Evolutionary conservation across 2,888 invertebrate species (phyloP).

Genomic region (Volucella inanis): DNA sequence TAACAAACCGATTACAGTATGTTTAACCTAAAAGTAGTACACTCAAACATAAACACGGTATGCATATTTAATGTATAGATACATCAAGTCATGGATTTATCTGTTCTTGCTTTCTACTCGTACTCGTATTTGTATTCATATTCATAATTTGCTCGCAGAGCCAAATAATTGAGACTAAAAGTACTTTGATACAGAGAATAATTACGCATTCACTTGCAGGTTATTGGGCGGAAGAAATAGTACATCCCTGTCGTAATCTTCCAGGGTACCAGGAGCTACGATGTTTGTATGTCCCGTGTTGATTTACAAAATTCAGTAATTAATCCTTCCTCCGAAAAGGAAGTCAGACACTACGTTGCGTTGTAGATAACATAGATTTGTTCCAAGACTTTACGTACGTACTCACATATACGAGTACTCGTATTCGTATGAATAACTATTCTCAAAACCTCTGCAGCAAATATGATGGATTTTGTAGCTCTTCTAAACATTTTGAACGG

Average conservation of each 20-base stretch:
- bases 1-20: conserved; percentile 1
- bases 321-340: background rate
- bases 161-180: conserved; percentile 20
- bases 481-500: too few species aligned
- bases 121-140: background rate
- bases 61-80: too few species aligned
- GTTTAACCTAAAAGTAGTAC: background rate
- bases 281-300: background rate
- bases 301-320: conserved; percentile 13
- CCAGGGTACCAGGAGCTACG: background rate
- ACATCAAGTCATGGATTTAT: background rate
- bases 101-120: background rate
- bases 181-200: background rate
- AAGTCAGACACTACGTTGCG: too few species aligned
- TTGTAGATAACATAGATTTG: too few species aligned
- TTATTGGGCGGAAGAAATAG: conserved; percentile 9
- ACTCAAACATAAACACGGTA: too few species aligned
- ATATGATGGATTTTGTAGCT: too few species aligned
- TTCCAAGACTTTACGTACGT: too few species aligned
- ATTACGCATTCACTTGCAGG: conserved; percentile 8
- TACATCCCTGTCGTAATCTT: background rate
- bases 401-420: too few species aligned
- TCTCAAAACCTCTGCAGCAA: too few species aligned
- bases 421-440: too few species aligned
- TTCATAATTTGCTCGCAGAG: background rate